These are phyloP conservation scores for Agriopis aurantiaria DNA, from an alignment of 2,888 invertebrate species.

Conservation along the genomic window DNA sequence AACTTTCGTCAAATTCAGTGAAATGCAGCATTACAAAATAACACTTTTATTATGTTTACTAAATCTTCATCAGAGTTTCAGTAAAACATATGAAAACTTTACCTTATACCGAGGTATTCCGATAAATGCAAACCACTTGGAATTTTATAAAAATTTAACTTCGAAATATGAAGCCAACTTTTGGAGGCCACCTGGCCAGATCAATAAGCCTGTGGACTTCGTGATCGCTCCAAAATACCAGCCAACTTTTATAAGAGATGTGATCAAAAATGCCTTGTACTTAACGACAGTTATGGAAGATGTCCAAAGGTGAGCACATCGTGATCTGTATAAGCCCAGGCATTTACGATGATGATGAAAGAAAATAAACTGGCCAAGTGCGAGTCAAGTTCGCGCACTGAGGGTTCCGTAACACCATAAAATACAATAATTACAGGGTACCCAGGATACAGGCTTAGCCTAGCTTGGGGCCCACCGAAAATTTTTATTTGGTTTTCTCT, in stretches of 20 bases:
- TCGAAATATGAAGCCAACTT: constrained; percentile 56
- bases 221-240: constrained; percentile 60
- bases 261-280: constrained; percentile 53
- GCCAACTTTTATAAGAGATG: constrained; percentile 51
- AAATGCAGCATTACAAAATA: constrained; percentile 12
- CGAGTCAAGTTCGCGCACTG: too few species aligned
- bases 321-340: background rate
- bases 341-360: too few species aligned
- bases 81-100: constrained; percentile 57
- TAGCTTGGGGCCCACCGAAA: too few species aligned
- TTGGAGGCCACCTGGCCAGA: constrained; percentile 64
- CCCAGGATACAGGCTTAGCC: too few species aligned
- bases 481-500: too few species aligned
- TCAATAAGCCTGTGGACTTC: constrained; percentile 67
- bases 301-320: constrained; percentile 65
- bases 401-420: too few species aligned
- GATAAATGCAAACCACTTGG: constrained; percentile 54
- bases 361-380: too few species aligned
- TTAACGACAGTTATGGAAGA: constrained; percentile 63
- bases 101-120: constrained; percentile 69
- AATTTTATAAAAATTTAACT: constrained; percentile 60
- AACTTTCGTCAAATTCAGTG: background rate
- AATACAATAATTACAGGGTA: too few species aligned
- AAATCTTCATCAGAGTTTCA: background rate
- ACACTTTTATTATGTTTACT: background rate